phyloP scores from a whole-genome alignment of 2,888 invertebrate species.

The Diogma glabrata region DNA sequence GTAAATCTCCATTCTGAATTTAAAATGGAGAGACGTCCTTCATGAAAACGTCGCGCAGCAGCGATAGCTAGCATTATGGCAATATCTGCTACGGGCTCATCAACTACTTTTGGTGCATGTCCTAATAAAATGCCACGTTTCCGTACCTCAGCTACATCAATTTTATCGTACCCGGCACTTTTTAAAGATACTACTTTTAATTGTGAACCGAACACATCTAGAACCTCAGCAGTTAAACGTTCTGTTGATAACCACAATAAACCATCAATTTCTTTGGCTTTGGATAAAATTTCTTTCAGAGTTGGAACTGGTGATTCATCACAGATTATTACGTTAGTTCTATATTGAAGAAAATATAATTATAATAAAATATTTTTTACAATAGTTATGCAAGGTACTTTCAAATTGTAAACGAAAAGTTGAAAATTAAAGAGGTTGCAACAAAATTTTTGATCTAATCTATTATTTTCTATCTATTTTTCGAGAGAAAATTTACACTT shows the following conservation, averaged over 20 bases:
- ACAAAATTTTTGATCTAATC: no score
- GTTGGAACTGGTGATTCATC: conserved; percentile 21
- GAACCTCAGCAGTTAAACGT: conserved; percentile 27
- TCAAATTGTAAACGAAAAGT: no score
- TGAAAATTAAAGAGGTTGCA: no score
- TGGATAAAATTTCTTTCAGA: conserved; percentile 29
- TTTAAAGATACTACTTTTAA: conserved; percentile 68
- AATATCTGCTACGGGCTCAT: conserved; percentile 70
- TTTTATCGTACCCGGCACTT: conserved; percentile 79
- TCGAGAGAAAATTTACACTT: no score
- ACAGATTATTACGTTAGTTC: conserved; percentile 28
- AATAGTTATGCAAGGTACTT: no score
- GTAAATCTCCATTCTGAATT: conserved; percentile 55
- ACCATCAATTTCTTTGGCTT: conserved; percentile 31
- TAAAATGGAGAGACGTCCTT: conserved; percentile 55
- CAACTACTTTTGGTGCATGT: conserved; percentile 64
- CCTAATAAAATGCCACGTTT: conserved; percentile 63
- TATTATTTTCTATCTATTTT: no score
- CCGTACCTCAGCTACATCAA: conserved; percentile 61
- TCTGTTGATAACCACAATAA: conserved; percentile 30
- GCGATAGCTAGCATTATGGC: conserved; percentile 65
- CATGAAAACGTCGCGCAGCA: conserved; percentile 64
- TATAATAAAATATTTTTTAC: no score
- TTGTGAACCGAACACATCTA: conserved; percentile 41
- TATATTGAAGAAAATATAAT: no score